Conservation (phyloP, 2,113 vertebrate species). For the Tylochromis polylepis region DNA sequence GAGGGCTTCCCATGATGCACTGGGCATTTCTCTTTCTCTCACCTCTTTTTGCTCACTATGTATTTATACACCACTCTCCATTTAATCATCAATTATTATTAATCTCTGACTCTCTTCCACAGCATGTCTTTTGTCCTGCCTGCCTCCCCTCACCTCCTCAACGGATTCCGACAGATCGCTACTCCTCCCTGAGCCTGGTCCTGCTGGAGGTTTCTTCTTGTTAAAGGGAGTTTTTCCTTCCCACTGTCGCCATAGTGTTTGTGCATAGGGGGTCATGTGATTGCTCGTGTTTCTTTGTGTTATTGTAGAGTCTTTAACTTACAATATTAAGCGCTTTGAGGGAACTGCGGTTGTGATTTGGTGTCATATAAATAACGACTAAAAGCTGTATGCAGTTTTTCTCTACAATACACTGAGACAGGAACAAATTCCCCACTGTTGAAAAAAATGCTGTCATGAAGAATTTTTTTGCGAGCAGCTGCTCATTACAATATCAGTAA, state of each 20-base stretch:
- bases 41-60: too few species aligned
- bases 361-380: neutral
- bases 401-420: neutral
- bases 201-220: neutral
- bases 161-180: rapidly evolving
- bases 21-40: too few species aligned
- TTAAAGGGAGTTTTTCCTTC: neutral
- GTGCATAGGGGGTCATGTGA: rapidly evolving
- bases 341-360: neutral
- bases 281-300: neutral
- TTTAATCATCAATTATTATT: too few species aligned
- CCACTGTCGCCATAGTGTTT: neutral
- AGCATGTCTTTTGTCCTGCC: neutral
- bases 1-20: too few species aligned
- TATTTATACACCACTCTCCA: too few species aligned
- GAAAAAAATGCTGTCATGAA: neutral
- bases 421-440: neutral
- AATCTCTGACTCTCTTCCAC: too few species aligned
- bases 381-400: neutral
- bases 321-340: neutral
- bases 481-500: neutral
- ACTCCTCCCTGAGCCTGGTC: rapidly evolving
- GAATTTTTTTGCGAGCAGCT: neutral
- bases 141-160: neutral
- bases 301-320: neutral